Evolutionary conservation across 2,797 vertebrate genomes (phyloP), one percentile per base, ranked within the genome.

Genomic region (Miichthys miiuy): DNA sequence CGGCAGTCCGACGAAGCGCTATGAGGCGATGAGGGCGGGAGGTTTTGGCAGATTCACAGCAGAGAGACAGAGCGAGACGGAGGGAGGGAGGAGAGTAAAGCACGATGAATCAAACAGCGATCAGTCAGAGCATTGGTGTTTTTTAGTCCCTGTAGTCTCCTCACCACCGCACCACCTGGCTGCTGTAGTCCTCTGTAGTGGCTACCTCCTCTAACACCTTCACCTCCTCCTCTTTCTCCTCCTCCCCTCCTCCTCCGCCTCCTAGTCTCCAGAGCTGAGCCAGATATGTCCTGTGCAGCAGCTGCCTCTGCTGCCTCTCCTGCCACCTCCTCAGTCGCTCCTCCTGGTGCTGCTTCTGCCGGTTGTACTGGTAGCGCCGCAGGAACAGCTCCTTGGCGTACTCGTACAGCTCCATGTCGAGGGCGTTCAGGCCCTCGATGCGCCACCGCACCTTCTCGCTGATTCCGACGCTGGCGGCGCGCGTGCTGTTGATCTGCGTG

Each of bases 91-190:
- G 73, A 76, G 71, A 78, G 60, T 60, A 62, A 88, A 83, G 81
- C 87, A 74, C 67, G 7, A 82, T 62, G 64, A 86, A 58, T 83
- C 82, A 50, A 80, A 51, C 70, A 12, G 74, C 57, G 0, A 12
- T 66, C 72, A 75, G 52, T 82, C 77, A 18, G 74, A 17, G 30
- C 44, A 11, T 25, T 55, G 42, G 60, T 76, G 72, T 17, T 58
- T 50, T 44, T 18, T 10, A 65, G 47, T 42, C 47, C 61, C 73
- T 42, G 52, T 30, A 21, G 13, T 27, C 60, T 96, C 95, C 73
- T 98, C 96, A 99, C 98, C 98, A 99, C 83, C 96, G 94, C 84
- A 96, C 96, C n/a, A 99, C 97, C 89, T 98, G 97, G 91, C 97
- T 98, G 30, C 97, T 97, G 89, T 99, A 99, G 95, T 98, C 97